phyloP scores from a whole-genome alignment of 2,113 vertebrate genomes.

The Coptodon rendalli region DNA sequence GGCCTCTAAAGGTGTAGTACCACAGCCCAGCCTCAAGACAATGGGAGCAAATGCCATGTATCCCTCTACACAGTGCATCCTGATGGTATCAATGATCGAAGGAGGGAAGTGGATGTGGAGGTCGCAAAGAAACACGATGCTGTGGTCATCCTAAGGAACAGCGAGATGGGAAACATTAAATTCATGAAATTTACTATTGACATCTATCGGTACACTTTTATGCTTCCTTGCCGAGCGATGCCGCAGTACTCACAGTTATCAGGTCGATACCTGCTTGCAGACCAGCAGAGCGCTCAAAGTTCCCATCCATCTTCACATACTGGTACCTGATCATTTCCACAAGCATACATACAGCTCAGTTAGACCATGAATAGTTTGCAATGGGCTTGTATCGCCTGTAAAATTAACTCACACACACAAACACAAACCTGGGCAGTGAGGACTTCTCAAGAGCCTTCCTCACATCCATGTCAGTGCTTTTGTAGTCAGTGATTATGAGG shows the following conservation, averaged over 20 bases:
- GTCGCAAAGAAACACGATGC: conserved; percentile 96
- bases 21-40: conserved; percentile 87
- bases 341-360: not conserved
- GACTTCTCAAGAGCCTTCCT: conserved; percentile 79
- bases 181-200: not conserved
- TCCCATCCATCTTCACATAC: conserved; percentile 82
- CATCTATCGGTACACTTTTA: not conserved
- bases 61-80: conserved; percentile 91
- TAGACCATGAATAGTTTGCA: not conserved
- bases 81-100: conserved; percentile 80
- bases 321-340: conserved; percentile 71
- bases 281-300: conserved; percentile 90
- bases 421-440: conserved; percentile 73
- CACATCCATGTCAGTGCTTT: conserved; percentile 89
- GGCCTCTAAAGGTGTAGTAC: conserved; percentile 78
- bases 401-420: not conserved
- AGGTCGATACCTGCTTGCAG: conserved; percentile 89
- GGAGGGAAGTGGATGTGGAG: conserved; percentile 90
- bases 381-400: not conserved
- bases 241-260: conserved; percentile 71
- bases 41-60: conserved; percentile 91
- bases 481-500: conserved; percentile 85
- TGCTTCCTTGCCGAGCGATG: not conserved
- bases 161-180: not conserved
- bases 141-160: conserved; percentile 81